Conservation (phyloP, 2,797 vertebrate genomes). For the Bryconaethiops microstoma region DNA sequence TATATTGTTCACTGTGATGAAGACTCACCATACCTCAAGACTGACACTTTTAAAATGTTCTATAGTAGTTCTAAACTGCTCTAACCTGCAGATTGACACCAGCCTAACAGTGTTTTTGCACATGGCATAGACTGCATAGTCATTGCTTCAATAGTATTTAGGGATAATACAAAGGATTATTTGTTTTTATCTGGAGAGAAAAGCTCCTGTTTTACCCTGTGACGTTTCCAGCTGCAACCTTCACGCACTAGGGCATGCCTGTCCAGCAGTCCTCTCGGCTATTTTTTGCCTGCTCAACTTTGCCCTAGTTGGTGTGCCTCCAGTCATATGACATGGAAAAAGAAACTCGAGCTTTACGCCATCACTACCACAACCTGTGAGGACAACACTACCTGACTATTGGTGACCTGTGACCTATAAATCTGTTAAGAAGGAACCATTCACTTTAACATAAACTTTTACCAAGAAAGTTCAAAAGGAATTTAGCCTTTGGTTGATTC, state of each 20-base stretch:
- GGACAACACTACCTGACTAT: slow-evolving; percentile 24
- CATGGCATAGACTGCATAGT: neutral
- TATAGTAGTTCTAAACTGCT: neutral
- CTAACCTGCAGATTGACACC: neutral
- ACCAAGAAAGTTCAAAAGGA: neutral
- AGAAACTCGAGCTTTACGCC: slow-evolving; percentile 62
- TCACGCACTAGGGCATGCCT: slow-evolving; percentile 55
- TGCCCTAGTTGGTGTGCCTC: slow-evolving; percentile 75
- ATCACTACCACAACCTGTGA: slow-evolving; percentile 28
- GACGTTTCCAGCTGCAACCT: neutral
- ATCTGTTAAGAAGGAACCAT: neutral
- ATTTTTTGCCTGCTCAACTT: slow-evolving; percentile 80
- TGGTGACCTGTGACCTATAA: neutral
- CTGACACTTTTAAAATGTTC: neutral
- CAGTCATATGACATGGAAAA: slow-evolving; percentile 83
- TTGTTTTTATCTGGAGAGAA: neutral
- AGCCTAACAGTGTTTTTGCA: neutral
- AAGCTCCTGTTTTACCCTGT: neutral
- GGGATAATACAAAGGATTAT: neutral
- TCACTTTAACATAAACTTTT: neutral
- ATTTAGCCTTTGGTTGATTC: too few species aligned
- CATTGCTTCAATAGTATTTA: neutral
- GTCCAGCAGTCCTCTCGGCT: slow-evolving; percentile 62
- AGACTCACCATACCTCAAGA: too few species aligned
- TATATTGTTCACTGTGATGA: too few species aligned